A percentile compares a stretch with the other conserved stretches of the same genome.
These are phyloP conservation scores for Poeciliopsis occidentalis DNA, from an alignment of 2,113 vertebrate genomes.

Conservation along the genomic window DNA sequence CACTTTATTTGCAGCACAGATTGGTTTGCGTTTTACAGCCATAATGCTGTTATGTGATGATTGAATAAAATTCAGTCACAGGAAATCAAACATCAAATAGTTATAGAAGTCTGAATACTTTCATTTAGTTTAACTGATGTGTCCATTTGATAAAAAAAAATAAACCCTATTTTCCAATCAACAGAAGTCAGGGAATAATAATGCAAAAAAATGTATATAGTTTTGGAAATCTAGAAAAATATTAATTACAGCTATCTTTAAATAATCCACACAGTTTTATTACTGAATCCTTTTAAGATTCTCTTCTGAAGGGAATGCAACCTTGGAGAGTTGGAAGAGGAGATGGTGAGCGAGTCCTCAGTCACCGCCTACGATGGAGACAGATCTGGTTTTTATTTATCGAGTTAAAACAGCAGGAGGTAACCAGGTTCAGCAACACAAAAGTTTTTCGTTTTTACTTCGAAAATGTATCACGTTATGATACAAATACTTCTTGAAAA, in stretches of 20 bases:
- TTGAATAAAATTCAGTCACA: too few species aligned
- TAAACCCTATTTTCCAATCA: too few species aligned
- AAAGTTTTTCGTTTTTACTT: background rate
- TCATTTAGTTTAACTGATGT: too few species aligned
- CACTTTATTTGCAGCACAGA: too few species aligned
- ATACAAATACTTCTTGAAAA: too few species aligned
- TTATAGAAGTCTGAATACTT: too few species aligned
- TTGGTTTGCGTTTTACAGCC: too few species aligned
- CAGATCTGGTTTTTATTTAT: background rate
- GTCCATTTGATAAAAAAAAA: too few species aligned
- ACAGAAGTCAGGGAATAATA: too few species aligned
- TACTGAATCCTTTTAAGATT: background rate
- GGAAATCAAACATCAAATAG: too few species aligned
- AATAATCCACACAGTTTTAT: background rate
- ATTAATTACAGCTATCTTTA: background rate
- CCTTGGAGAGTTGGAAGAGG: background rate
- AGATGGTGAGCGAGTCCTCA: background rate
- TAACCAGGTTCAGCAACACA: background rate
- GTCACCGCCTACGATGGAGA: background rate
- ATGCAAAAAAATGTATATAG: background rate
- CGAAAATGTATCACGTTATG: background rate
- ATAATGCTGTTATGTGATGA: too few species aligned
- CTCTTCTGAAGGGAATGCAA: background rate
- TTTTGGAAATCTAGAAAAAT: background rate
- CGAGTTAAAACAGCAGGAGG: background rate